Conservation (phyloP, 2,797 vertebrate genomes). For the Sebastes umbrosus region DNA sequence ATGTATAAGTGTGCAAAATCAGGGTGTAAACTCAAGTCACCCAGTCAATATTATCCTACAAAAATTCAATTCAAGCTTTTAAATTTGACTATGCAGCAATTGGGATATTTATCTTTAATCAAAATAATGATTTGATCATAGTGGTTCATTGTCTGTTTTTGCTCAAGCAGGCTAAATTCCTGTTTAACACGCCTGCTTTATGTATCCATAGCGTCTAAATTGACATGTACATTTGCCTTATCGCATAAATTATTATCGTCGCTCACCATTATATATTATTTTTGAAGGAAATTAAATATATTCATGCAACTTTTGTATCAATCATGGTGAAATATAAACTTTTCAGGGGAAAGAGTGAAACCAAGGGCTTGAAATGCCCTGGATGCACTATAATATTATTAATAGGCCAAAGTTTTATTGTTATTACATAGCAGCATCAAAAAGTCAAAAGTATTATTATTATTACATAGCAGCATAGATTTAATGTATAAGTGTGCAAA, state of each 20-base stretch:
- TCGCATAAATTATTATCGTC: conserved; percentile 40
- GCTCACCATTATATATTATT: not conserved
- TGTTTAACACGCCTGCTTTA: not conserved
- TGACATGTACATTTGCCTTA: conserved; percentile 36
- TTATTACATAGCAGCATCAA: too few species aligned
- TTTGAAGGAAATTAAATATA: not conserved
- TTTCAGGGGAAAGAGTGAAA: not conserved
- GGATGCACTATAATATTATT: not conserved
- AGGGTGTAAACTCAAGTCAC: not conserved
- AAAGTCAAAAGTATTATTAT: too few species aligned
- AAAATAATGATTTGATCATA: not conserved
- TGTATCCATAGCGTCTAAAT: not conserved
- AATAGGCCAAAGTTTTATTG: too few species aligned
- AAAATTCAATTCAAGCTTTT: not conserved
- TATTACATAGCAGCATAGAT: not conserved
- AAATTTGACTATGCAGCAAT: not conserved
- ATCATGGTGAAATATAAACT: conserved; percentile 1
- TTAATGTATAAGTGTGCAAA: not conserved
- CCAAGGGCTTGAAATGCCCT: not conserved
- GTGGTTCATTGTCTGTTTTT: not conserved
- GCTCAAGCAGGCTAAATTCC: not conserved
- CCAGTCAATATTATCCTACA: not conserved
- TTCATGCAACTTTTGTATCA: not conserved
- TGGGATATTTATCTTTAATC: not conserved
- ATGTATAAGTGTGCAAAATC: not conserved